Evolutionary conservation across 2,888 invertebrate genomes (phyloP), one percentile per base, ranked within the genome.

Genomic region (Pachymerium ferrugineum): DNA sequence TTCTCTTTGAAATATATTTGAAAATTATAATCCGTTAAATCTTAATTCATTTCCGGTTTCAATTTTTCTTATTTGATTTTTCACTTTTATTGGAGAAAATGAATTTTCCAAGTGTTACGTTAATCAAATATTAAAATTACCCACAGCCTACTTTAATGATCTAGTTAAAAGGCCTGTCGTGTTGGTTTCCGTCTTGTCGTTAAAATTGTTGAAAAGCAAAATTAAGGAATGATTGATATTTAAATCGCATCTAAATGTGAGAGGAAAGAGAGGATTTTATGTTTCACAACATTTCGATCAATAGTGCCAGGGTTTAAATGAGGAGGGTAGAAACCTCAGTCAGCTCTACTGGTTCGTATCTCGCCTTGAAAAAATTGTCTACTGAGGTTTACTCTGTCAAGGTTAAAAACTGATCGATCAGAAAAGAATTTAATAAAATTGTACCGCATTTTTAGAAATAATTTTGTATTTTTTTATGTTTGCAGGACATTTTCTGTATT

Each of bases 401-500:
- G 47, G 14, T 1, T 5, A n/a, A n/a, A n/a, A 47, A 47, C 47
- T 47, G 14, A 47, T 47, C 47, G 47, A 47, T 47, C 47, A 47
- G 47, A 3, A 14, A 42, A 42, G 14, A 14, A 47, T 47, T 47
- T 47, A 47, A 42, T 14, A 42, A 42, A 12, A 42, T n/a, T 8
- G 16, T n/a, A 42, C 12, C 12, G n/a, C 42, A 42, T n/a, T n/a
- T n/a, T 8, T 14, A 42, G 16, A 42, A 33, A 25, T 1, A 74
- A 74, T 16, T 33, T 16, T 29, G 31, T 30, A 12, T 74, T 78
- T 74, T 74, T 77, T 79, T 76, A 78, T n/a, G n/a, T n/a, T 83
- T 76, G 8, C 85, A 91, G 92, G 92, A 33, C 89, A 90, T 81
- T 93, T 91, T 81, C 84, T 93, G 29, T 89, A 91, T 68, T 78